Conservation (phyloP, 2,888 invertebrate genomes). For the Serripes groenlandicus region DNA sequence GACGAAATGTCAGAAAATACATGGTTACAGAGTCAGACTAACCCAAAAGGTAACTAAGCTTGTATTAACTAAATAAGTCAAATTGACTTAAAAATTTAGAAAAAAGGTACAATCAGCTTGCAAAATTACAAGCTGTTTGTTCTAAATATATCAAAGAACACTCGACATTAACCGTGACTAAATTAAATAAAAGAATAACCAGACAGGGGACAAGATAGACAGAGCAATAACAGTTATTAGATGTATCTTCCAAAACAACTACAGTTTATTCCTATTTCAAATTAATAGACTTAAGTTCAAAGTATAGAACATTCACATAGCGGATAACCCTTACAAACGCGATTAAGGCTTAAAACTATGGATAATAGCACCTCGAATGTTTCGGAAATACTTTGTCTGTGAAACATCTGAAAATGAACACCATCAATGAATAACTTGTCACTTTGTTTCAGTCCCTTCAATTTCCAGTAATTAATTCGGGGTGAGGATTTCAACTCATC, state of each 20-base stretch:
- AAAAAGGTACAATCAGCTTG: too few relatives aligned
- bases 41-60: too few relatives aligned
- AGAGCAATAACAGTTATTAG: background rate
- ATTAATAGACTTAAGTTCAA: background rate
- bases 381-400: constrained; percentile 3
- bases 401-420: background rate
- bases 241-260: background rate
- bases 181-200: too few relatives aligned
- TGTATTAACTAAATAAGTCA: too few relatives aligned
- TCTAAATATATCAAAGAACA: too few relatives aligned
- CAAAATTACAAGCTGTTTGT: too few relatives aligned
- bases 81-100: too few relatives aligned
- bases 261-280: background rate
- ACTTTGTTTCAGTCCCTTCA: constrained; percentile 12
- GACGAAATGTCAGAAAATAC: too few relatives aligned
- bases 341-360: background rate
- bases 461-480: background rate
- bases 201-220: too few relatives aligned
- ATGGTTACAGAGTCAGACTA: too few relatives aligned
- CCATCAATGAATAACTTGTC: background rate
- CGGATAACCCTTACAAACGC: background rate
- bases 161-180: too few relatives aligned
- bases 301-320: background rate
- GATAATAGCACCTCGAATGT: constrained; percentile 7
- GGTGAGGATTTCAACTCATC: background rate